Conservation (phyloP, 2,113 vertebrate genomes). For the Eulemur macaco region DNA sequence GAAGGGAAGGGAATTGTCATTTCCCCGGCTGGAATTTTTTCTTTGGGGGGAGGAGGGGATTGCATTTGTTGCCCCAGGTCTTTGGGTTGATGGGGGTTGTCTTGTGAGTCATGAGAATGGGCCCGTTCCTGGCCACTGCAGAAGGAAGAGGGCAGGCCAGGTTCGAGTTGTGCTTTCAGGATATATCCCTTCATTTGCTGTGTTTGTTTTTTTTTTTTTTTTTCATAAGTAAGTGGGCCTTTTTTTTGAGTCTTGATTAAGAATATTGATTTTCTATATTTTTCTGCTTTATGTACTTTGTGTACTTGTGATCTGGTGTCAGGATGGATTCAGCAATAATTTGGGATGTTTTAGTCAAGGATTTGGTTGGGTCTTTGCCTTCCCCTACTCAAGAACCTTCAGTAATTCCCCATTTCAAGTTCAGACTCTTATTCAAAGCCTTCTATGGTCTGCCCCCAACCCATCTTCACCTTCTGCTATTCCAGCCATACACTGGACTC, state of each 20-base stretch:
- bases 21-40: conserved; percentile 57
- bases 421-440: not conserved
- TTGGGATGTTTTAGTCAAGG: conserved; percentile 19
- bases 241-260: conserved; percentile 21
- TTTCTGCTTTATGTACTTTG: not conserved
- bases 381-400: not conserved
- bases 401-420: not conserved
- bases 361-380: not conserved
- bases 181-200: not conserved
- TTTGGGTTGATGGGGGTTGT: not conserved
- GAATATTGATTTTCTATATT: conserved; percentile 42
- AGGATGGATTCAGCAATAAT: conserved; percentile 46
- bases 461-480: not conserved
- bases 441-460: not conserved
- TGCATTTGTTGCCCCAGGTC: not conserved
- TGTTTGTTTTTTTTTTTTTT: not conserved
- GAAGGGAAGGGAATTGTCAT: conserved; percentile 48
- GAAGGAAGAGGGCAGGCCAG: not conserved
- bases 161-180: not conserved
- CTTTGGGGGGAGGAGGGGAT: not conserved
- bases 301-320: not conserved
- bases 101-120: not conserved
- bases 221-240: not conserved
- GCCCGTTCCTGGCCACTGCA: not conserved
- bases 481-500: not conserved